Evolutionary conservation across 1,140 invertebrate genomes (phyloP), one percentile per base, ranked within the genome.

Genomic region (Lethrus apterus): DNA sequence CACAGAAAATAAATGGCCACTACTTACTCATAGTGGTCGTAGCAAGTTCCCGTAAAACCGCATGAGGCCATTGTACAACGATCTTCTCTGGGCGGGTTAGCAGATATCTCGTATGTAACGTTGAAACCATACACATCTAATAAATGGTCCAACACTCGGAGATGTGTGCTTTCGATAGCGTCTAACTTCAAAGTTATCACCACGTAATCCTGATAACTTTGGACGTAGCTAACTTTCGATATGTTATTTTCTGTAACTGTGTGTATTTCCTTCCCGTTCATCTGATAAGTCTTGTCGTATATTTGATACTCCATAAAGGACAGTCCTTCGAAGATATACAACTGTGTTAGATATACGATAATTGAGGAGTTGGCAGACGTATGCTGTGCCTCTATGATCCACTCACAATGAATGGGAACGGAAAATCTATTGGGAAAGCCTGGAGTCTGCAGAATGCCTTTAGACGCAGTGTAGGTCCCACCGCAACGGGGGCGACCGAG

Each of bases 51-150:
- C 1, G 86, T 76, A 48, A 83, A 86, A 0, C 87, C 85, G 62
- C 90, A 93, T 36, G 80, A 76, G 34, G 79, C 74, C 11, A 86
- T 79, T 29, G 80, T 86, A 62, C 89, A 93, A 4, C 80, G 77
- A 23, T 77, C 68, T 2, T 69, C 51, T 51, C 77, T 75, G 13
- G 73, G 70, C 8, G 70, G 59, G 23, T 61, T 61, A 1, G 66
- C 65, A 2, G 76, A 73, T 50, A 93, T 81, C 60, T 90, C 86
- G 63, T 92, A 93, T 3, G 89, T 93, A 51, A 93, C 82, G 65
- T 95, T 95, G 70, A 95, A 93, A 4, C 90, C 91, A 61, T 84
- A 92, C 2, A 91, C 87, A 50, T 90, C 81, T 14, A 92, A 70
- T 7, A 93, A 70, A 38, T 83, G 77, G 53, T 89, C 79, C 29